phyloP scores from a whole-genome alignment of 2,113 vertebrate species.

The Gobius niger region DNA sequence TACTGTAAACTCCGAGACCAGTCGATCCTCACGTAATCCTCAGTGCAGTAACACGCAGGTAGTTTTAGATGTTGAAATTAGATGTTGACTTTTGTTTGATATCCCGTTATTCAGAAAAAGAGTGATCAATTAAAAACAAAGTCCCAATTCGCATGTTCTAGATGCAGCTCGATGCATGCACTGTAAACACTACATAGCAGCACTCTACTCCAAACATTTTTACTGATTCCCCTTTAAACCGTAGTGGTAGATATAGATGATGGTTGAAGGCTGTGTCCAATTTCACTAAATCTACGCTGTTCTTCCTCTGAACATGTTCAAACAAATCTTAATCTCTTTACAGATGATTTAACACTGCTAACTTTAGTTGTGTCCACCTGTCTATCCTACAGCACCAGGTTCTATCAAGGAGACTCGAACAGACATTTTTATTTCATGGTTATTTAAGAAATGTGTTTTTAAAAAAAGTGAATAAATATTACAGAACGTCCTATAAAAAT shows the following conservation, averaged over 20 bases:
- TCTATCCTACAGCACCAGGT: not conserved
- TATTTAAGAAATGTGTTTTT: no score
- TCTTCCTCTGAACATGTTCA: not conserved
- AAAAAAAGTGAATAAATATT: no score
- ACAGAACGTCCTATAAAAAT: no score
- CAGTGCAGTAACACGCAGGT: conserved; percentile 9
- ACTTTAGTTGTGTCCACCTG: not conserved
- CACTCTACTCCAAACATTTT: not conserved
- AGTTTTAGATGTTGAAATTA: not conserved
- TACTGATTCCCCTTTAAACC: not conserved
- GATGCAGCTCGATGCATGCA: not conserved
- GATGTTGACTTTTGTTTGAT: not conserved
- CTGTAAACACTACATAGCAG: conserved; percentile 18
- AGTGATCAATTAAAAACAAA: not conserved
- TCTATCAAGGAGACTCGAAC: no score
- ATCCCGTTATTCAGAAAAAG: not conserved
- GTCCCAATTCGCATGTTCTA: not conserved
- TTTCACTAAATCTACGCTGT: not conserved
- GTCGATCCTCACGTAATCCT: conserved; percentile 11
- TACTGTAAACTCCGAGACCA: conserved; percentile 41
- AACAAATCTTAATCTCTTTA: not conserved
- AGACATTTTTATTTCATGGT: no score
- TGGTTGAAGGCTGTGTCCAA: not conserved
- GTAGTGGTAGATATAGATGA: not conserved
- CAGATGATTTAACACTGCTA: not conserved